These are phyloP conservation scores for Epinephelus fuscoguttatus DNA, from an alignment of 2,113 vertebrate species.

Conservation along the genomic window DNA sequence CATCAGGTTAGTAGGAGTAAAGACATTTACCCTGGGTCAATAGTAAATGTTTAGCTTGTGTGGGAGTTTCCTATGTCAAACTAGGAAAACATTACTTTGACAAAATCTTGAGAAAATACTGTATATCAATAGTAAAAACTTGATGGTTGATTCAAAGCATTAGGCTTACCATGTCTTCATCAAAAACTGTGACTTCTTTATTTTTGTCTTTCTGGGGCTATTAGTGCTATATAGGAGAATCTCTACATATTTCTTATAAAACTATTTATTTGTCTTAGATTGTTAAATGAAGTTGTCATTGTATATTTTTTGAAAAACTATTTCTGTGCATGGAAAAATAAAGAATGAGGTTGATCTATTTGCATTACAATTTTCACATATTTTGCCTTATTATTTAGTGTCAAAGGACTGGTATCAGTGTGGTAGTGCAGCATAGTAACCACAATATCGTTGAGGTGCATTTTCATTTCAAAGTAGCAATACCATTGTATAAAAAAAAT, in stretches of 20 bases:
- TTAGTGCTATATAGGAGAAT: conserved; percentile 10
- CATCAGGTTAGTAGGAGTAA: not conserved
- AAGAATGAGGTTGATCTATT: conserved; percentile 59
- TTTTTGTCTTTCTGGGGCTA: conserved; percentile 23
- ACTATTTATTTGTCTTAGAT: conserved; percentile 67
- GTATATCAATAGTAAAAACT: not conserved
- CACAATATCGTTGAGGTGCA: not conserved
- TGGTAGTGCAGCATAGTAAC: not conserved
- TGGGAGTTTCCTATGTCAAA: not conserved
- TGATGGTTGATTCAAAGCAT: conserved; percentile 7
- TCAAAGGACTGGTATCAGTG: not conserved
- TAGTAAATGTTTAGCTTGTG: conserved; percentile 3
- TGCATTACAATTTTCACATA: conserved; percentile 28
- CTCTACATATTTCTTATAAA: conserved; percentile 52
- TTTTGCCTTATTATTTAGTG: conserved; percentile 3
- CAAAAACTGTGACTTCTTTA: conserved; percentile 21
- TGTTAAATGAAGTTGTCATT: conserved; percentile 55
- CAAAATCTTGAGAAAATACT: conserved; percentile 11
- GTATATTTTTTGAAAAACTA: conserved; percentile 62
- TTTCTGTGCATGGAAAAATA: conserved; percentile 73
- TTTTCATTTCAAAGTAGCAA: not conserved
- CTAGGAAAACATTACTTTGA: not conserved
- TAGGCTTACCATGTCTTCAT: conserved; percentile 10
- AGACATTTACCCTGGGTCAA: not conserved
- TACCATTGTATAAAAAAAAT: not conserved